Conservation (phyloP, 2,797 vertebrate genomes). For the Sebastes taczanowskii region DNA sequence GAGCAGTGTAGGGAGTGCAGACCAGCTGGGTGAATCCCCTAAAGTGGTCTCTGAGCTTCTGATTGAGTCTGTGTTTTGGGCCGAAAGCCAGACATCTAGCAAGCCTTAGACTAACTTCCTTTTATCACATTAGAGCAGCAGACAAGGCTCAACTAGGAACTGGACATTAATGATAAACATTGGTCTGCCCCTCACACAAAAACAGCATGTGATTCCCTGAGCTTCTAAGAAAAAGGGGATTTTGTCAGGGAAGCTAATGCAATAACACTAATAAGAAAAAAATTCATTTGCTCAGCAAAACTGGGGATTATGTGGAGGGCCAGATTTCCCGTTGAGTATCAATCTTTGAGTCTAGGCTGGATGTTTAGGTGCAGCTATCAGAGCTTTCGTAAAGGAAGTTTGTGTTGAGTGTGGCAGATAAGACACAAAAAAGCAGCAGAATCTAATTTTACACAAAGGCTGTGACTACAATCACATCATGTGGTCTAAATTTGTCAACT, state of each 20-base stretch:
- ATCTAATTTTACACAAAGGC: slow-evolving; percentile 71
- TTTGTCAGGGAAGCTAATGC: slow-evolving; percentile 74
- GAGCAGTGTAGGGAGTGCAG: not conserved
- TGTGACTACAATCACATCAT: slow-evolving; percentile 67
- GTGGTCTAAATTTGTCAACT: slow-evolving; percentile 73
- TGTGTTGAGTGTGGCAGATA: slow-evolving; percentile 28
- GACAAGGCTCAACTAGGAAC: slow-evolving; percentile 68
- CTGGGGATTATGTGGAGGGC: slow-evolving; percentile 8
- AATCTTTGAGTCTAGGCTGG: slow-evolving; percentile 4
- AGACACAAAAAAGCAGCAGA: slow-evolving; percentile 41
- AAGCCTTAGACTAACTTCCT: slow-evolving; percentile 63
- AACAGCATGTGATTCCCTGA: slow-evolving; percentile 76
- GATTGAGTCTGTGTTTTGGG: slow-evolving; percentile 58
- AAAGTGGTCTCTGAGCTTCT: slow-evolving; percentile 56
- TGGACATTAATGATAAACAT: slow-evolving; percentile 74
- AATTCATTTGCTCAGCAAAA: slow-evolving; percentile 60
- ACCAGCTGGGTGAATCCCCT: slow-evolving; percentile 42
- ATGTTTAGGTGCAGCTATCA: slow-evolving; percentile 12
- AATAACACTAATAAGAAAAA: slow-evolving; percentile 76
- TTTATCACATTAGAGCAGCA: slow-evolving; percentile 78
- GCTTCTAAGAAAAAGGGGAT: slow-evolving; percentile 58
- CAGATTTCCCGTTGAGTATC: slow-evolving; percentile 18
- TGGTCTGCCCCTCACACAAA: slow-evolving; percentile 63
- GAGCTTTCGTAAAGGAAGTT: slow-evolving; percentile 19
- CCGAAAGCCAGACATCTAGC: slow-evolving; percentile 62